Percentiles rank a stretch among this genome's conserved stretches.
These are phyloP conservation scores for Phymanthus crucifer DNA, from an alignment of 92 coral and sea anemone species.

Conservation along the genomic window DNA sequence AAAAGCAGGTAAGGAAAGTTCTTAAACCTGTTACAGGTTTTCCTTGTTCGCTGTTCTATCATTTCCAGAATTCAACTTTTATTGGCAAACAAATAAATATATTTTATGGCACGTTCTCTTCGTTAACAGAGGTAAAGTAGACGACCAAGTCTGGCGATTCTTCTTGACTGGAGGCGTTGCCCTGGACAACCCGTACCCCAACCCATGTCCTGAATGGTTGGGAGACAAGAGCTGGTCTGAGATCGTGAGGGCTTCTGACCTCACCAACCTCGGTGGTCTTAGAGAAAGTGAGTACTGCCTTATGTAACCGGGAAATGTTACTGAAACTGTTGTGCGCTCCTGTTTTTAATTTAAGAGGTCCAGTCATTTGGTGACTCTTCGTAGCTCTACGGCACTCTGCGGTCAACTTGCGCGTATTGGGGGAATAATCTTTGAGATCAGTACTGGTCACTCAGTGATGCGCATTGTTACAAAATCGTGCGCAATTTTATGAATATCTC, in stretches of 20 bases:
- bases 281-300: conserved; percentile 77
- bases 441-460: too few species aligned
- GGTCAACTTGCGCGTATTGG: too few species aligned
- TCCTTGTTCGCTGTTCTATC: too few species aligned
- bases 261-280: conserved; percentile 85
- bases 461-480: too few species aligned
- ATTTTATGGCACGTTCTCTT: not conserved
- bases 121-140: conserved; percentile 72
- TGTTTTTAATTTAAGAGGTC: too few species aligned
- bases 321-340: too few species aligned
- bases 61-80: too few species aligned
- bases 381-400: too few species aligned
- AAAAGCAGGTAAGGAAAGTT: conserved; percentile 72
- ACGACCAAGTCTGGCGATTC: conserved; percentile 96
- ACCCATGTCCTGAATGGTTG: conserved; percentile 98
- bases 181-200: conserved; percentile 95
- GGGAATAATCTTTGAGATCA: too few species aligned
- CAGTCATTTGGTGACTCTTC: too few species aligned
- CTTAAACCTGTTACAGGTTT: not conserved
- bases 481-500: not conserved
- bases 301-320: too few species aligned
- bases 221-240: conserved; percentile 96
- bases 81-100: not conserved
- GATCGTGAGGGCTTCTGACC: conserved; percentile 92
- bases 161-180: conserved; percentile 98